Percentiles rank a stretch among this genome's conserved stretches.
phyloP scores from a whole-genome alignment of 2,797 vertebrate species.

The Huso huso region DNA sequence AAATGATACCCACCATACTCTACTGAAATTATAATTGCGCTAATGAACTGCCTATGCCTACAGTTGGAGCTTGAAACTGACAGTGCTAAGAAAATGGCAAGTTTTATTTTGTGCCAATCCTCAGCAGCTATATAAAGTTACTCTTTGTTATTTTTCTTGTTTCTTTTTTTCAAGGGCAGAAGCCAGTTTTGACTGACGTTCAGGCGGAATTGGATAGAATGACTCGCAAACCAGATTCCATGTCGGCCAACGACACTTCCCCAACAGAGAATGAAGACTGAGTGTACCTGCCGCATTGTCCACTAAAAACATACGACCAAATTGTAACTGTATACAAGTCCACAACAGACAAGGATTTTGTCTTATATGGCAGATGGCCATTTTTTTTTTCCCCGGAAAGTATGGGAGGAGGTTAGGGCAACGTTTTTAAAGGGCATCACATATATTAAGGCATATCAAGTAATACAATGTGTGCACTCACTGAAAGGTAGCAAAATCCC shows the following conservation, averaged over 20 bases:
- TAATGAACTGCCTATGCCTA: too few relatives aligned
- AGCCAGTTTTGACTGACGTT: conserved; percentile 96
- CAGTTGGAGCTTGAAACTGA: too few relatives aligned
- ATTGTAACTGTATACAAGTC: conserved; percentile 77
- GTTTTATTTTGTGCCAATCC: background rate
- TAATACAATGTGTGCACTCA: conserved; percentile 46
- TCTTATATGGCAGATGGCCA: conserved; percentile 71
- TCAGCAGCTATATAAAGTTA: conserved; percentile 70
- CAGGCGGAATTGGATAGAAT: conserved; percentile 97
- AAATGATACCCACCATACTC: too few relatives aligned
- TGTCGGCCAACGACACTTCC: conserved; percentile 76
- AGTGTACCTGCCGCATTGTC: conserved; percentile 46
- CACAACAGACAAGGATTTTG: conserved; percentile 67
- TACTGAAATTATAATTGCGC: too few relatives aligned
- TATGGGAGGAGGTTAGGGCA: background rate
- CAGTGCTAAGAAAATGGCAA: too few relatives aligned
- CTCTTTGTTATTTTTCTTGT: conserved; percentile 49
- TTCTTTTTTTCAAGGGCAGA: conserved; percentile 76
- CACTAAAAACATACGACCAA: conserved; percentile 69
- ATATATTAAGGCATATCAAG: conserved; percentile 50
- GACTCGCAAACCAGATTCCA: conserved; percentile 87
- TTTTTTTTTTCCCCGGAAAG: background rate
- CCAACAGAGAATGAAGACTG: conserved; percentile 88
- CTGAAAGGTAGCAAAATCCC: conserved; percentile 36
- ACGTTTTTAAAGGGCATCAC: conserved; percentile 10